Evolutionary conservation across 2,797 vertebrate genomes (phyloP), one percentile per base, ranked within the genome.

Genomic region (Anguilla anguilla): DNA sequence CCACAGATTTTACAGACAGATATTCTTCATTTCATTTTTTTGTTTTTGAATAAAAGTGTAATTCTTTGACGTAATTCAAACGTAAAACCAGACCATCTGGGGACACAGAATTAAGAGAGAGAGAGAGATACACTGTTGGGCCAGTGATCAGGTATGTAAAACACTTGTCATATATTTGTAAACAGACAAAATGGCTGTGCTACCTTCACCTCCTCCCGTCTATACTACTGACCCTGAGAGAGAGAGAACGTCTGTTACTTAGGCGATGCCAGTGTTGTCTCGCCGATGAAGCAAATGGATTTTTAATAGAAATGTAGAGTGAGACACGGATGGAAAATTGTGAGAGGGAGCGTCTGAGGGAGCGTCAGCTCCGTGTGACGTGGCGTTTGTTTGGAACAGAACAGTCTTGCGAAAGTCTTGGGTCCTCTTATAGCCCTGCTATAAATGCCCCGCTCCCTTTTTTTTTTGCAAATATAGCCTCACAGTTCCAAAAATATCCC

Each of bases 401-500:
- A 74, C 13, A 85, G 25, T 25, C 25, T 64, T 35, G 15, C 35
- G 10, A 77, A 86, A 25, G 46, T 0, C 25, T 53, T 15, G 35
- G n/a, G 11, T 55, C 28, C 53, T 86, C 49, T 86, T 86, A n/a
- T 55, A 64, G 57, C 64, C 67, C 72, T 84, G 86, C 82, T 87
- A 87, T 74, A 86, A 89, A 86, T 55, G 46, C 28, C 11, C n/a
- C 49, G 6, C 69, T 55, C 46, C n/a, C 25, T 53, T 57, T 39
- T 19, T 35, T 55, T 69, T 39, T 39, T 2, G 39, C 85, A 87
- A 89, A 89, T 88, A 90, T 91, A 91, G 86, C 84, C 87, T 81
- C 82, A 28, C 1, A 28, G 67, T 59, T 85, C 90, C 90, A 89
- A 90, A 74, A 90, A 90, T 91, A 91, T 87, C 49, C 59, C 3